Evolutionary conservation across 2,113 vertebrate species (phyloP), one percentile per base, ranked within the genome.

Genomic region (Carassius carassius): DNA sequence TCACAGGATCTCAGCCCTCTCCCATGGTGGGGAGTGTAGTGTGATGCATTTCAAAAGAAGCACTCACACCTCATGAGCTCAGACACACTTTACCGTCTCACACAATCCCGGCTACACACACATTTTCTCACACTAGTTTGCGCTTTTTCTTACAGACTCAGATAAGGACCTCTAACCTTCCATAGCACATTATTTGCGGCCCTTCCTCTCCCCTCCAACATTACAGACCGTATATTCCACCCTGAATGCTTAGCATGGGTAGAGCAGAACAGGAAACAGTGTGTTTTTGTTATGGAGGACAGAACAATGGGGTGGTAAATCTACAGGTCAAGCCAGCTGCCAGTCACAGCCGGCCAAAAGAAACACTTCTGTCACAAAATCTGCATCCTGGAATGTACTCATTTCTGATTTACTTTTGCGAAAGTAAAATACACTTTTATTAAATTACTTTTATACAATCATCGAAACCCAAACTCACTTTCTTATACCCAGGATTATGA

Each of bases 291-390:
- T 86, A 63, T 56, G 32, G 81, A 65, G 77, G 1, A 81, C 81
- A 86, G 87, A 88, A 88, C 87, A 88, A 86, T 86, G 82, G 75
- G 72, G 83, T 74, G 32, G 25, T 29, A 73, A 83, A 82, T 60
- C 70, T 85, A 79, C 63, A 72, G 49, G 78, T 82, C 79, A 58
- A 82, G 51, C 74, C 73, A 85, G 37, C 84, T 72, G 76, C 84
- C 77, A n/a, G 51, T 73, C 84, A 56, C 67, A 23, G 3, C 19
- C 67, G 37, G 87, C 87, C 87, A 88, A 88, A 47, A 88, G 87
- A 86, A 88, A 88, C 87, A 86, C 73, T 78, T 84, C 63, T 88
- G 87, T 88, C 87, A 44, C 21, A 23, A 60, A 70, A 47, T 29
- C 62, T 65, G 35, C n/a, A 83, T 86, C 85, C 84, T 84, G 81